Evolutionary conservation across 1,140 invertebrate genomes (phyloP), one percentile per base, ranked within the genome.

Genomic region (Gryllus bimaculatus): DNA sequence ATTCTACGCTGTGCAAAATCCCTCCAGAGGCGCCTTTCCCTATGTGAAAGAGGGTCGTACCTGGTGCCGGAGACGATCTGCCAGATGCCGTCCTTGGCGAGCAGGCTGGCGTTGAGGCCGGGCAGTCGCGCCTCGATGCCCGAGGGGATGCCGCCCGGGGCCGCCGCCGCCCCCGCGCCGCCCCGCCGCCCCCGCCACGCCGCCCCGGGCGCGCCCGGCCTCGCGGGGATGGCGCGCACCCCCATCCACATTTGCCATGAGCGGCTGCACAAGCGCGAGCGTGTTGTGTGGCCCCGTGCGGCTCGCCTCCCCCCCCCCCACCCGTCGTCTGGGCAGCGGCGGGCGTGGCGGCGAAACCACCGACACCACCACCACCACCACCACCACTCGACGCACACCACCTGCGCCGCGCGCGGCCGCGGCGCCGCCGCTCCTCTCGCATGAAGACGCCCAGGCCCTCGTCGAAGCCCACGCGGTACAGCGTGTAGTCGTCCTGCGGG

Each of bases 41-140:
- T n/a, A n/a, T n/a, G n/a, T n/a, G n/a, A n/a, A n/a, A n/a, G n/a
- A n/a, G n/a, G 26, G 26, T 39, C 7, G 2, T 66, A 86, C 87
- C 86, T 86, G 15, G 87, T 88, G 76, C 87, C 86, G 39, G 85
- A 86, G 79, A 87, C 86, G 75, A 86, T 84, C 21, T 87, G 82
- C 87, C 87, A 88, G 81, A 86, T 85, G 18, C 85, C 86, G 81
- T 87, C 82, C 75, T 85, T 87, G 77, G 86, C 81, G 80, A 82
- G 84, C 54, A 87, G 80, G 79, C 81, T 84, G 73, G 84, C 83
- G 83, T 86, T 85, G 47, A 86, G 81, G 76, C 82, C 83, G 8
- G 87, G 87, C 78, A 87, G 80, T 78, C 83, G 10, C 10, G 84
- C 83, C 81, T 87, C 86, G 18, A 87, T 79, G 81, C 82, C 85